Base-by-base conservation (phyloP, 2,113 vertebrate genomes). In the Zapornia atra region DNA sequence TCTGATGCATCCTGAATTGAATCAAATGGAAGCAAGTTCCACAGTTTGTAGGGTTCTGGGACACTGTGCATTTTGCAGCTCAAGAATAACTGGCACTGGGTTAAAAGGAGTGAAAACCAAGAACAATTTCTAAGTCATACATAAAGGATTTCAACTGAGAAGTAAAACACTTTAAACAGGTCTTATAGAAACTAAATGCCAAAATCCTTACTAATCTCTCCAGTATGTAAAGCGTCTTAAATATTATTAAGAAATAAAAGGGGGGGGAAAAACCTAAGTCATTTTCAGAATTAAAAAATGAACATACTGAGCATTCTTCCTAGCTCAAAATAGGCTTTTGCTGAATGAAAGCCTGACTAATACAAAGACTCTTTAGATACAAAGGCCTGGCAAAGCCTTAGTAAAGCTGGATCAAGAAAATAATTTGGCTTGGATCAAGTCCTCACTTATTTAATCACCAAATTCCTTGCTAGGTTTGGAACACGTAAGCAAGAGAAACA, bases 301-400 rank as follows among this genome's bases (percentile, higher is more conserved):
- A 91, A 60, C 29, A 28, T 36, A 21, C 42, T 36, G 38, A 88
- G n/a, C 24, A 48, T n/a, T 92, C 13, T 42, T 11, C 42, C 6
- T 15, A 82, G n/a, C 17, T 82, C 59, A 66, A 83, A 90, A 88
- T 1, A 69, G 29, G 38, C 42, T 92, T 86, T 65, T 86, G 33
- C 76, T 90, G 15, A 92, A 82, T 48, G 26, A 81, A 91, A 85
- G 33, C 71, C 75, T 95, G 53, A 72, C 54, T 86, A 94, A 89
- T 65, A 86, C 56, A 82, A 89, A 92, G 71, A 50, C 76, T 85
- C 34, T 66, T 84, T 63, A 66, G 16, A 91, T 50, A 86, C 40
- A 83, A 51, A 84, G 31, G 56, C 38, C 59, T 82, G 38, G 33
- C 26, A 91, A 95, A 87, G 26, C 56, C 79, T 93, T 59, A 59